A percentile compares a stretch with the other conserved stretches of the same genome.
Conservation (phyloP, 2,113 vertebrate species). For the Motacilla alba region DNA sequence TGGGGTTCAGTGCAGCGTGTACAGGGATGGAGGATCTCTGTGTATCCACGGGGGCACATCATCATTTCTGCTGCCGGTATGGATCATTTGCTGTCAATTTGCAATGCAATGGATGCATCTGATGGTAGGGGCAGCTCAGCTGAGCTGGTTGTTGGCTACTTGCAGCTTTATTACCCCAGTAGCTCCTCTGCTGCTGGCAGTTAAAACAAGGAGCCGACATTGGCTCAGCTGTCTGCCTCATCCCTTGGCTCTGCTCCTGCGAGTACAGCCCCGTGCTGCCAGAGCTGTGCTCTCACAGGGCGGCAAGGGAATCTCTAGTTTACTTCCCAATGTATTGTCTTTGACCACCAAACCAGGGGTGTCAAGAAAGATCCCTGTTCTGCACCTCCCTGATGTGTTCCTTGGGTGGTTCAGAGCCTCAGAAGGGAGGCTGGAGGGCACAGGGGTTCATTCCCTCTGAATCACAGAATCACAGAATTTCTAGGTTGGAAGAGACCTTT, state of each 20-base stretch:
- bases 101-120: not conserved
- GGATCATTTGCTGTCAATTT: not conserved
- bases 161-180: not conserved
- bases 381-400: rapidly evolving
- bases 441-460: not conserved
- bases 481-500: no score
- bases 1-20: rapidly evolving
- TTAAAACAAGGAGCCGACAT: not conserved
- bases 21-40: rapidly evolving
- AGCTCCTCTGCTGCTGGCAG: not conserved
- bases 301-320: not conserved
- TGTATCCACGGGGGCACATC: not conserved
- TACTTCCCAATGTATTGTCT: not conserved
- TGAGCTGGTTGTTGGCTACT: not conserved
- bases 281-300: not conserved
- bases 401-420: not conserved
- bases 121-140: not conserved
- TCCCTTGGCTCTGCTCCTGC: not conserved
- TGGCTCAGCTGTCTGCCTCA: not conserved
- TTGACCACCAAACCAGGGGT: not conserved
- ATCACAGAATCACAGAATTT: no score
- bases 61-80: not conserved
- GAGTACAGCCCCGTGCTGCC: not conserved
- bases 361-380: not conserved
- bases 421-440: not conserved